Evolutionary conservation across 2,113 vertebrate genomes (phyloP).

Genomic region (Gasterosteus nipponicus): DNA sequence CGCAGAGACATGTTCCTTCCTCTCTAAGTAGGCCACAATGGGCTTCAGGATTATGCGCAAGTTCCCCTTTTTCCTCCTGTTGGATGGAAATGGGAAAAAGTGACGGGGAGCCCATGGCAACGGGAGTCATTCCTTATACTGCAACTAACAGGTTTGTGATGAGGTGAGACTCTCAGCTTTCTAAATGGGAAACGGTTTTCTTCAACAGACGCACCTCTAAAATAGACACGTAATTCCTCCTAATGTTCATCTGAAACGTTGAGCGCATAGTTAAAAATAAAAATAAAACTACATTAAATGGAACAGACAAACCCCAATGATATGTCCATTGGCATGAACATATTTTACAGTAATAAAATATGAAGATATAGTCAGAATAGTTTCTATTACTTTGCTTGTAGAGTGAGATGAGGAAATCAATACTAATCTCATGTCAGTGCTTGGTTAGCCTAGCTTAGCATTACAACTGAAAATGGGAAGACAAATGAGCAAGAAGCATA

Average conservation of each 20-base stretch:
- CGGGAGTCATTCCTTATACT: conserved; percentile 50
- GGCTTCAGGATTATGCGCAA: conserved; percentile 83
- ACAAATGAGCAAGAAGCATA: too few relatives aligned
- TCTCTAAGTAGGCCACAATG: conserved; percentile 85
- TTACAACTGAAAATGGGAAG: background rate
- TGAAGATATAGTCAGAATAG: background rate
- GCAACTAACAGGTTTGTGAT: conserved; percentile 56
- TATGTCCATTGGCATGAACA: conserved; percentile 8
- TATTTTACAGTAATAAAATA: background rate
- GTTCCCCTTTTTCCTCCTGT: conserved; percentile 72
- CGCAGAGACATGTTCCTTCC: conserved; percentile 80
- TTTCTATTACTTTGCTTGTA: background rate
- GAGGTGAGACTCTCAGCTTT: conserved; percentile 33
- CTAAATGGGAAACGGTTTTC: conserved; percentile 28
- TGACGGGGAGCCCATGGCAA: conserved; percentile 63
- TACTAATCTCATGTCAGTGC: background rate
- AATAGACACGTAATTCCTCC: background rate
- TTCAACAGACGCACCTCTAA: background rate
- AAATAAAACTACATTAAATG: conserved; percentile 29
- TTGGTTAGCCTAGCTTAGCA: background rate
- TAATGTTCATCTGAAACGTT: conserved; percentile 6
- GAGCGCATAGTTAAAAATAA: background rate
- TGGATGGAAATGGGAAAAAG: conserved; percentile 67
- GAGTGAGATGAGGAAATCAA: background rate
- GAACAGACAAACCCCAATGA: conserved; percentile 3